Evolutionary conservation across 2,797 vertebrate genomes (phyloP), one percentile per base, ranked within the genome.

Genomic region (Acanthurus tractus): DNA sequence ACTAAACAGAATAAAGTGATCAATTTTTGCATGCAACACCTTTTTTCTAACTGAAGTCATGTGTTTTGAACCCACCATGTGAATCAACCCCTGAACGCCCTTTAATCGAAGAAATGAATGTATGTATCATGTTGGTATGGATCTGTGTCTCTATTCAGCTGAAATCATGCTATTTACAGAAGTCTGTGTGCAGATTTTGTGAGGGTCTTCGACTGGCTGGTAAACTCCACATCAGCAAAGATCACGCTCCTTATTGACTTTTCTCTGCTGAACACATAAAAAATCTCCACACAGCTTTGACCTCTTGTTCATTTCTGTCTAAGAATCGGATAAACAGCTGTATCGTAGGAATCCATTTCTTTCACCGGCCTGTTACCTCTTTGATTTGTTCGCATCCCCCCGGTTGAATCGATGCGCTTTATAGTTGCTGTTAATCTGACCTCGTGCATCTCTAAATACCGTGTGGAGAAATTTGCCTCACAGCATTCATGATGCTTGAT

Each of bases 271-370:
- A 36, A 68, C 44, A 29, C 56, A 44, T 84, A 68, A 52, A 73
- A 75, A 72, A 66, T 72, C 56, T 58, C 8, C 65, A 20, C 69
- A 61, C 17, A 59, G 15, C 53, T 69, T 44, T 70, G 73, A 82
- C 70, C 70, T 72, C 58, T 56, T 55, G 52, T 44, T 63, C 56
- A n/a, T 42, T 50, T 61, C 22, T 38, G 50, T 68, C 20, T 52
- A 29, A 59, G 36, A 29, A 63, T 75, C 61, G 54, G 53, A 68
- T 77, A 36, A 74, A 76, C 52, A 65, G 18, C 48, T 70, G 10
- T 54, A 58, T 73, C 12, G 11, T 44, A 22, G 40, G 45, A 58
- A 72, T 44, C 50, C 9, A 34, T 78, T 17, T 52, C 14, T 14
- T 42, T n/a, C 22, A 52, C 42, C 48, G 1, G 56, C 34, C 46